Base-by-base conservation (phyloP, 2,113 vertebrate species). In the Gyps fulvus region DNA sequence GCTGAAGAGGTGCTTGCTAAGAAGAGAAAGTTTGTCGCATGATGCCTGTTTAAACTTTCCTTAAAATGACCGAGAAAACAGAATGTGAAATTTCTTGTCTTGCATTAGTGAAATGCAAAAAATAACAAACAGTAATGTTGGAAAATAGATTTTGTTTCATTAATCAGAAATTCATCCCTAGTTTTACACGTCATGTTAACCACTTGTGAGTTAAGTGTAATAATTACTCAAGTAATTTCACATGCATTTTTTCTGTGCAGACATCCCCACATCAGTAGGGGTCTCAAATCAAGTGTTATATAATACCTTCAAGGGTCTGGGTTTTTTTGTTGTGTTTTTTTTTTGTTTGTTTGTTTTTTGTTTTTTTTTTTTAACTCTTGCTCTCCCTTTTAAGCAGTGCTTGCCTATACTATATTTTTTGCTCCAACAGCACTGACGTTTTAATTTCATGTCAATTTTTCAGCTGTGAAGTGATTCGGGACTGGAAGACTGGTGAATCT, bases 391-490 rank as follows among this genome's bases (percentile, higher is more conserved):
- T 34, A 79, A 54, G 32, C n/a, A 50, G 2, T 89, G 23, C 31
- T 83, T 92, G 45, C 27, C 7, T 61, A 1, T 62, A 11, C 10
- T 89, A 4, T 1, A 3, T 34, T 67, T 89, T 62, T 74, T 82
- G 4, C 52, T 83, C 9, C 50, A 67, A 36, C 17, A 69, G 11
- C 25, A 52, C 12, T 95, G 25, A 89, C 43, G 5, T 54, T 96
- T 61, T 95, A 77, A 38, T 94, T 91, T 76, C 20, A 2, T 92
- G 32, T 7, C 15, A 21, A n/a, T 88, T 93, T 98, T 98, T 91
- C 94, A 99, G 99, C 96, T 99, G 99, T 97, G 99, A 99, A 98
- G 99, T 99, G 96, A 99, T 99, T 97, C 95, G 99, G 95, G 99
- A 99, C 97, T 99, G 99, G 99, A 99, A 99, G 92, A 99, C 98